Evolutionary conservation across 2,113 vertebrate species (phyloP).

Genomic region (Isichthys henryi): DNA sequence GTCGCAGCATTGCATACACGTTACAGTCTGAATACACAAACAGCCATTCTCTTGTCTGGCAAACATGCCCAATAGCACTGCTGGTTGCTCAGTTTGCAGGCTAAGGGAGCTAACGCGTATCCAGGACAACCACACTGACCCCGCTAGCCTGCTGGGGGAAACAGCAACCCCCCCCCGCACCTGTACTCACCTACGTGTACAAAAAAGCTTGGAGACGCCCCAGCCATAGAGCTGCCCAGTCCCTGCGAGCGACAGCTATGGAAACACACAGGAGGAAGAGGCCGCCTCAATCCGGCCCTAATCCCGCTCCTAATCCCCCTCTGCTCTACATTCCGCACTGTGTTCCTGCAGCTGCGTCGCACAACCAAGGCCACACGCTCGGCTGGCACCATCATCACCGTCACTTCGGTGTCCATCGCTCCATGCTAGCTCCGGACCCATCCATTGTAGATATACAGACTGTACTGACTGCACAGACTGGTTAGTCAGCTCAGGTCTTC

Average conservation of each 20-base stretch:
- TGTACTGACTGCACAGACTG: not conserved
- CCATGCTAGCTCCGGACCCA: not conserved
- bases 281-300: constrained; percentile 24
- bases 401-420: not conserved
- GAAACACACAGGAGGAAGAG: constrained; percentile 20
- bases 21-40: not conserved
- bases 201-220: not conserved
- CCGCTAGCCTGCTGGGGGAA: not conserved
- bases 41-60: not conserved
- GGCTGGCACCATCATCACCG: not conserved
- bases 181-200: not conserved
- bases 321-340: constrained; percentile 30
- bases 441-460: not conserved
- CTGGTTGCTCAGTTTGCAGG: not conserved
- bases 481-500: not conserved
- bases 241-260: constrained; percentile 26
- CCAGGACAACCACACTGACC: not conserved
- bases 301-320: constrained; percentile 29
- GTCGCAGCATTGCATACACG: not conserved
- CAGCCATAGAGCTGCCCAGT: not conserved
- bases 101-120: not conserved
- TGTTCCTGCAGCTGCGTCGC: constrained; percentile 29
- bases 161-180: not conserved
- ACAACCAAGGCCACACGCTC: not conserved
- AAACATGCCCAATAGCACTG: not conserved